A percentile compares a stretch with the other conserved stretches of the same genome.
Conservation (phyloP, 1,140 invertebrate species). For the Nixonia krombeini region DNA sequence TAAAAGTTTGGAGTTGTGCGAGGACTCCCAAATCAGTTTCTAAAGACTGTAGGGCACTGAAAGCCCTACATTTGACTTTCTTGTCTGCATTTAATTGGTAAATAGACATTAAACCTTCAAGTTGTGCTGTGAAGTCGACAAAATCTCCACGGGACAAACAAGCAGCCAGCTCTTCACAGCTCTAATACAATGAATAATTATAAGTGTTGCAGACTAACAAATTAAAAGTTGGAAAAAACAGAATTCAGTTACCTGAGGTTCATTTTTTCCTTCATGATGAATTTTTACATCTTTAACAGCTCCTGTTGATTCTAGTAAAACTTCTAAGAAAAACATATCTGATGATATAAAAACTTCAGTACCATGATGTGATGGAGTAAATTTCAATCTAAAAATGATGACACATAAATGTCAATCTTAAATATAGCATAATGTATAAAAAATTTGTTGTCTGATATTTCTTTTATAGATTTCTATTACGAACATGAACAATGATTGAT, state of each 20-base stretch:
- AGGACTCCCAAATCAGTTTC: conserved; percentile 92
- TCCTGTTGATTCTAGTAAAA: conserved; percentile 85
- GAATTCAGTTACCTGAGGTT: conserved; percentile 74
- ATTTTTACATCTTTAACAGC: conserved; percentile 93
- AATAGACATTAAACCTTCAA: conserved; percentile 92
- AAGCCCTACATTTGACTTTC: conserved; percentile 94
- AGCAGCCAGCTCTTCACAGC: conserved; percentile 87
- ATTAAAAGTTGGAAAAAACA: no score
- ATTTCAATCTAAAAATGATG: conserved; percentile 78
- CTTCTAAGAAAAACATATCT: conserved; percentile 97
- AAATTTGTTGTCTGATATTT: not conserved
- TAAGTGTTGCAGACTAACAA: not conserved
- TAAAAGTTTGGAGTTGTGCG: conserved; percentile 84
- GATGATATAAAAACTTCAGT: conserved; percentile 92
- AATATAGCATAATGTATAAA: conserved; percentile 16
- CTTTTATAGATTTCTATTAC: conserved; percentile 2
- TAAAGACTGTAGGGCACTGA: conserved; percentile 90
- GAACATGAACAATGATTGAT: conserved; percentile 26
- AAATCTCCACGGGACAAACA: conserved; percentile 88
- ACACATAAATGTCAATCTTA: conserved; percentile 13
- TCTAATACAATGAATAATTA: conserved; percentile 69
- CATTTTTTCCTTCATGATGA: conserved; percentile 87
- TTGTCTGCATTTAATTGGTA: conserved; percentile 96
- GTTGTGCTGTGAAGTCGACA: conserved; percentile 91
- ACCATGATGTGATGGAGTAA: conserved; percentile 76